A percentile compares a stretch with the other conserved stretches of the same genome.
Conservation (phyloP, 2,113 vertebrate species). For the Anarhynchus alexandrinus region DNA sequence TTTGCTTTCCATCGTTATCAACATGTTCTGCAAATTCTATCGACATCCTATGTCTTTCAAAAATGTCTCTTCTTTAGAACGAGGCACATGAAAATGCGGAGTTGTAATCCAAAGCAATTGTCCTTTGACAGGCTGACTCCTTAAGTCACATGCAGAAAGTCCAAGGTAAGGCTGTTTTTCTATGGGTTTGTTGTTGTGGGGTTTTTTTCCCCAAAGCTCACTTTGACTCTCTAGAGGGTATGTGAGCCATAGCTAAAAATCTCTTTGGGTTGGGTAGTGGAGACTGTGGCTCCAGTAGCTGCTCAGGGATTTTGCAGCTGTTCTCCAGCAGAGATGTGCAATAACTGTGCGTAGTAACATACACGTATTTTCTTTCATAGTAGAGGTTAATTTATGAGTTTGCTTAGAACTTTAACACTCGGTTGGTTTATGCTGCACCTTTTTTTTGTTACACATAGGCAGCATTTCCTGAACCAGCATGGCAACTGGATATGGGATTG, state of each 20-base stretch:
- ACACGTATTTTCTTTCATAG: constrained; percentile 38
- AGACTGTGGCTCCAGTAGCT: neutral
- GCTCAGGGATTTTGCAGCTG: constrained; percentile 48
- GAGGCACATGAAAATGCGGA: neutral
- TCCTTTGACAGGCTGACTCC: neutral
- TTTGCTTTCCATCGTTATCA: neutral
- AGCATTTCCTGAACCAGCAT: neutral
- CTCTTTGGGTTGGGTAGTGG: neutral
- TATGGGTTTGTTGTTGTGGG: neutral
- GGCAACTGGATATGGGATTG: neutral
- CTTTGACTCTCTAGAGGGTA: neutral
- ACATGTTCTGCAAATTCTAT: neutral
- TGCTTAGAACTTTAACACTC: neutral
- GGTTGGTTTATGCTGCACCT: neutral
- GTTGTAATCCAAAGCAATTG: neutral
- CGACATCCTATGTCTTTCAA: neutral
- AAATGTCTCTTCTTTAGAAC: neutral
- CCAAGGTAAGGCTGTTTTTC: neutral
- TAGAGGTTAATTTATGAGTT: constrained; percentile 50
- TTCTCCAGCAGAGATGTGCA: constrained; percentile 39
- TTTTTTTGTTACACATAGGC: constrained; percentile 37
- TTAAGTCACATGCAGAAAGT: neutral
- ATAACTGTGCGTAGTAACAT: neutral
- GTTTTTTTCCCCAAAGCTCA: neutral
- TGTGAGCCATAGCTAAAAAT: neutral